A percentile compares a stretch with the other conserved stretches of the same genome.
Evolutionary conservation across 2,113 vertebrate species (phyloP).

Genomic region (Meleagris gallopavo): DNA sequence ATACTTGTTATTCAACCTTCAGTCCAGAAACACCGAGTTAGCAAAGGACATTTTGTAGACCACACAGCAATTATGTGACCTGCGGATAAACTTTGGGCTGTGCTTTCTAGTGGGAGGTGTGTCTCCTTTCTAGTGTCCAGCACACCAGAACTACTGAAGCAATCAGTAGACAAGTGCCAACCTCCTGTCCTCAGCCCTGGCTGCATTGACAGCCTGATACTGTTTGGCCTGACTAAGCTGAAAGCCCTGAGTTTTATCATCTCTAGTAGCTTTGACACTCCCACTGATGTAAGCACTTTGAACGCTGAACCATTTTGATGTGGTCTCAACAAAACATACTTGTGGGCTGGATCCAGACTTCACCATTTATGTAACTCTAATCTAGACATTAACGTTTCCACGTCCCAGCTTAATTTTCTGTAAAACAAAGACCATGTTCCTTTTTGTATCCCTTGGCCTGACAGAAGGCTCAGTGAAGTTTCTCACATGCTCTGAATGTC

Average conservation of each 20-base stretch:
- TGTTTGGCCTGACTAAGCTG: neutral
- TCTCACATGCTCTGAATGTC: neutral
- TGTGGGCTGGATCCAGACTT: slow-evolving; percentile 57
- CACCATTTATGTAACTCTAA: slow-evolving; percentile 42
- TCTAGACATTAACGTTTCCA: slow-evolving; percentile 45
- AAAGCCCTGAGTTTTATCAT: slow-evolving; percentile 4
- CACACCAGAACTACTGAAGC: neutral
- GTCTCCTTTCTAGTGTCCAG: neutral
- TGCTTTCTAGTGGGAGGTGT: neutral
- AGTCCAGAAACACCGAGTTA: neutral
- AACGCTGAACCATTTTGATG: slow-evolving; percentile 40
- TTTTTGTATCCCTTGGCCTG: neutral
- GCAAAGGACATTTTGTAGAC: neutral
- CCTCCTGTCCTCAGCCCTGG: slow-evolving; percentile 10
- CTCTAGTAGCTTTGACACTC: slow-evolving; percentile 17
- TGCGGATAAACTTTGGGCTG: neutral
- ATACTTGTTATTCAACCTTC: neutral
- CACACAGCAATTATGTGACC: slow-evolving; percentile 10
- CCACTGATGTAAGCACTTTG: slow-evolving; percentile 24
- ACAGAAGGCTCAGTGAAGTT: neutral
- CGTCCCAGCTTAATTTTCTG: slow-evolving; percentile 23
- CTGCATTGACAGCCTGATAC: neutral
- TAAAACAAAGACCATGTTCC: neutral
- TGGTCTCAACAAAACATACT: slow-evolving; percentile 54
- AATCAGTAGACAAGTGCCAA: neutral